Evolutionary conservation across 2,113 vertebrate species (phyloP), one percentile per base, ranked within the genome.

Genomic region (Merops nubicus): DNA sequence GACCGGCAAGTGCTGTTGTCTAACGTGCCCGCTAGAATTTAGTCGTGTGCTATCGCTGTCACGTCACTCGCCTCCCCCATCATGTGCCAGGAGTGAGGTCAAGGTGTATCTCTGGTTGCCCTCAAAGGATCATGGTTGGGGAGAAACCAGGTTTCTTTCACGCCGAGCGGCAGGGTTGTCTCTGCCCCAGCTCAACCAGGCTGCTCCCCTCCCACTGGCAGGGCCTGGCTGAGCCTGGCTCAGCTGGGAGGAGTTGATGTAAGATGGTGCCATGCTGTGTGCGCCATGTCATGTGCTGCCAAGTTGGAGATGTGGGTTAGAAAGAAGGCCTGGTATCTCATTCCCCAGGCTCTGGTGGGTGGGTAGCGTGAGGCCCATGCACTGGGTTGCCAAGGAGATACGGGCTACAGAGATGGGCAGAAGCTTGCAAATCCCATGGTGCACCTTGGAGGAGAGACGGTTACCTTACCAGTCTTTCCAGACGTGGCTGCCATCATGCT

Each of bases 351-450:
- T 89, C 88, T 92, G 92, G 97, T 96, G 97, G 89, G 97, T 97
- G 96, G 95, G 93, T 96, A 97, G 97, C 97, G 97, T 97, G 97
- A 97, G 97, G 96, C 97, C 97, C 97, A 97, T 97, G 97, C 97
- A 97, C 95, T 97, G 96, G 95, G 69, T 96, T 93, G 97, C 96
- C 93, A 89, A 95, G 97, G 97, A 97, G 93, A 87, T 96, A 93
- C 2, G 79, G 97, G 93, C 95, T 95, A 96, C 88, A 96, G 96
- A 96, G 95, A 96, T 87, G 88, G 92, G 83, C 96, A 95, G 94
- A 97, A 97, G 97, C 97, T 97, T 96, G 97, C 91, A 95, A 96
- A 64, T 88, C 84, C 96, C 97, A 96, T 56, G 81, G 97, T 97
- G 97, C 96, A 95, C 85, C 93, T 96, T 94, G 97, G 92, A 97